These are phyloP conservation scores for Bovichtus diacanthus DNA, from an alignment of 2,797 vertebrate genomes.

Conservation along the genomic window DNA sequence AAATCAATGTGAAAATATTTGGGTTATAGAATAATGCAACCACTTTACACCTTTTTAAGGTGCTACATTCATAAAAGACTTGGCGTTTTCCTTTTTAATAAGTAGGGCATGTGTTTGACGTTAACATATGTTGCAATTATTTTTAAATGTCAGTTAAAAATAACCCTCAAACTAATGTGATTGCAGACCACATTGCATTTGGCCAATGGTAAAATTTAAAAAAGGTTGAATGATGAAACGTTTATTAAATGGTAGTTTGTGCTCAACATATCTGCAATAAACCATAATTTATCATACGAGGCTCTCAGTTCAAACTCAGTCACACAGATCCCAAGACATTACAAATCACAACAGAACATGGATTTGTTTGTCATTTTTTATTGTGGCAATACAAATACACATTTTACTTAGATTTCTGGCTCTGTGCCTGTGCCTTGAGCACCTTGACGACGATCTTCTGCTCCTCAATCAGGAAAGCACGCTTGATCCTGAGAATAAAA, in stretches of 20 bases:
- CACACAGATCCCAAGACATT: neutral
- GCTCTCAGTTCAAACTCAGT: neutral
- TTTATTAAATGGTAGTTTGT: neutral
- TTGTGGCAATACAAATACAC: slow-evolving; percentile 82
- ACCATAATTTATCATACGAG: no score
- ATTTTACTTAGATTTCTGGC: slow-evolving; percentile 97
- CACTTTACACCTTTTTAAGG: no score
- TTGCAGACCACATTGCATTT: neutral
- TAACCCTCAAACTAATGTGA: neutral
- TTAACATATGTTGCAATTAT: neutral
- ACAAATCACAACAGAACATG: slow-evolving; percentile 8
- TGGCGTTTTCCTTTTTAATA: no score
- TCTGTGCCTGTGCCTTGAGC: slow-evolving; percentile 98
- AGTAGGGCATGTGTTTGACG: no score
- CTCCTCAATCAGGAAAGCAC: slow-evolving; percentile 99
- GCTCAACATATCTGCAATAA: neutral
- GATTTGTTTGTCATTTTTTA: slow-evolving; percentile 74
- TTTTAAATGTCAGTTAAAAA: neutral
- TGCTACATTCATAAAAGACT: no score
- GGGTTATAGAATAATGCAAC: no score
- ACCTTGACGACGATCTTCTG: slow-evolving; percentile 99
- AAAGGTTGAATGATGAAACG: neutral
- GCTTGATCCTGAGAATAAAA: slow-evolving; percentile 91
- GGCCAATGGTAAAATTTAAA: neutral
- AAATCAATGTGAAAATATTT: no score